Conservation (phyloP, 2,113 vertebrate species). For the Hyperopisus bebe region DNA sequence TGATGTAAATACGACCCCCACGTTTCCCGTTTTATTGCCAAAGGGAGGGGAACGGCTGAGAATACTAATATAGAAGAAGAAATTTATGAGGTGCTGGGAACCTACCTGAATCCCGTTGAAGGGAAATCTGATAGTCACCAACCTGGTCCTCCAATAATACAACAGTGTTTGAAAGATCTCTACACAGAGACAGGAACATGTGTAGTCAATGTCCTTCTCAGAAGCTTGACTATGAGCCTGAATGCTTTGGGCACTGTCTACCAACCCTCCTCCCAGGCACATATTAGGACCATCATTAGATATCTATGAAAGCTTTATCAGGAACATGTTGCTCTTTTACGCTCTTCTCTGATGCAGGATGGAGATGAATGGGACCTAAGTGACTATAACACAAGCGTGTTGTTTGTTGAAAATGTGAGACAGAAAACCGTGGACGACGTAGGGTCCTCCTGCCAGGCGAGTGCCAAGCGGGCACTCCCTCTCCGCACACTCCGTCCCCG, state of each 20-base stretch:
- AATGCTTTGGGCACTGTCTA: neutral
- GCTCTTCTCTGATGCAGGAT: neutral
- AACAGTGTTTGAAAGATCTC: neutral
- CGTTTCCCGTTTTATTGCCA: neutral
- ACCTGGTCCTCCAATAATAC: neutral
- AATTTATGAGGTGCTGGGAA: neutral
- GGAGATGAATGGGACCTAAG: neutral
- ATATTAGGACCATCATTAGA: neutral
- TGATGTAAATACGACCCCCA: neutral
- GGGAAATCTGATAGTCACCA: neutral
- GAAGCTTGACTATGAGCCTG: neutral
- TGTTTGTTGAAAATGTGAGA: constrained; percentile 6
- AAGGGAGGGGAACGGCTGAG: neutral
- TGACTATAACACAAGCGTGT: neutral
- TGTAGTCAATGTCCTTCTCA: neutral
- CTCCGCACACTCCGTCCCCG: neutral
- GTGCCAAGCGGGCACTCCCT: neutral
- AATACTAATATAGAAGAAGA: neutral
- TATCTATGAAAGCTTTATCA: neutral
- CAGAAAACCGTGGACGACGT: neutral
- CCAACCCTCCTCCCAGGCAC: neutral
- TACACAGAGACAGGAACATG: neutral
- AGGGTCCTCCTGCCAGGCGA: neutral
- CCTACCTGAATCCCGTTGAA: neutral
- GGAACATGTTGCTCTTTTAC: neutral